These are phyloP conservation scores for Tiliacea citrago DNA, from an alignment of 2,888 invertebrate genomes.

Conservation along the genomic window DNA sequence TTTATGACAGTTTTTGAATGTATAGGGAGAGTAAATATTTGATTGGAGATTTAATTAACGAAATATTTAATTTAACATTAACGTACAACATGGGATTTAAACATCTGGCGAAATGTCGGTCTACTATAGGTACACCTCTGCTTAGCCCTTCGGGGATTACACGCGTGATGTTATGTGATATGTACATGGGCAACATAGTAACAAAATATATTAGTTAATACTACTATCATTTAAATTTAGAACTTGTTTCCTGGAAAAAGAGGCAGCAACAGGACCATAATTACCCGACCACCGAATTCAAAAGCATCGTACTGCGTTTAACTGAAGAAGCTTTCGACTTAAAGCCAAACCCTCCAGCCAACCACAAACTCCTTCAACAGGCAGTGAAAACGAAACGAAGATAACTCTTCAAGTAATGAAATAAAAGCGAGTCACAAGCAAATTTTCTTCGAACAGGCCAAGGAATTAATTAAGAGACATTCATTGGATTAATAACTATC, in stretches of 20 bases:
- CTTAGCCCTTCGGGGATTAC: no score
- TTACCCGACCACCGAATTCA: background rate
- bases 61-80: background rate
- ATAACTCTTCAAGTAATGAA: slow-evolving; percentile 41
- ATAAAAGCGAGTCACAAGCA: slow-evolving; percentile 43
- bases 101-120: no score
- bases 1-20: background rate
- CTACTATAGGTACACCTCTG: no score
- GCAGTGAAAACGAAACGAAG: slow-evolving; percentile 39
- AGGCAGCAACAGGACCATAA: background rate
- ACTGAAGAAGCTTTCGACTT: background rate
- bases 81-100: no score
- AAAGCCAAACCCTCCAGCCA: slow-evolving; percentile 1
- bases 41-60: background rate
- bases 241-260: background rate
- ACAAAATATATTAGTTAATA: background rate
- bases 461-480: slow-evolving; percentile 51
- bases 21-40: background rate
- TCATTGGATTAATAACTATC: slow-evolving; percentile 52
- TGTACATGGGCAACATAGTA: no score
- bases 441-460: slow-evolving; percentile 51
- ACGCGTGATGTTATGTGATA: background rate
- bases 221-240: no score
- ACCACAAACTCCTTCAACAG: slow-evolving; percentile 31
- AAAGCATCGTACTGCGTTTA: slow-evolving; percentile 6